Conservation (phyloP, 2,888 invertebrate species). For the Ornithoptera priamus region DNA sequence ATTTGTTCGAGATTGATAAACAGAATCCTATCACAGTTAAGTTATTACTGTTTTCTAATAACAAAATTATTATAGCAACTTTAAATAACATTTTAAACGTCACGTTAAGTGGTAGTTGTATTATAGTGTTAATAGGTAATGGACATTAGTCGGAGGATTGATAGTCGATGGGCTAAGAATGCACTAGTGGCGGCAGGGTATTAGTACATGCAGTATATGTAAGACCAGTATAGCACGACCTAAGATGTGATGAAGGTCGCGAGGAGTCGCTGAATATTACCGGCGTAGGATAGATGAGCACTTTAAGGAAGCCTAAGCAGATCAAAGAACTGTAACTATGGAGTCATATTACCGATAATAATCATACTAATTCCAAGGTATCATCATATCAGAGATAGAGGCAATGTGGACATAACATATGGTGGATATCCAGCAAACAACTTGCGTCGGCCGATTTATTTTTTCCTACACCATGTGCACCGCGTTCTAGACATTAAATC, state of each 20-base stretch:
- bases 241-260: no score
- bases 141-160: no score
- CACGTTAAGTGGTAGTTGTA: neutral
- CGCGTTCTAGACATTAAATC: slow-evolving; percentile 59
- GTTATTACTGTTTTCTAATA: neutral
- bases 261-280: no score
- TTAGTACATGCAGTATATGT: no score
- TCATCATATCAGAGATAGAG: slow-evolving; percentile 31
- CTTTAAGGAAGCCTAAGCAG: no score
- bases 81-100: neutral
- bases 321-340: neutral
- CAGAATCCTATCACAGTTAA: neutral
- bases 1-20: neutral
- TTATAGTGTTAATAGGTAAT: no score
- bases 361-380: neutral
- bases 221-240: no score
- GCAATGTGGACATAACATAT: slow-evolving; percentile 67
- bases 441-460: slow-evolving; percentile 69
- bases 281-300: no score
- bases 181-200: no score
- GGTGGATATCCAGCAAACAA: slow-evolving; percentile 60
- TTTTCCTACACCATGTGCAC: slow-evolving; percentile 72
- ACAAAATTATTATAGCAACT: neutral
- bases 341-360: neutral
- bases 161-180: no score